Base-by-base conservation (phyloP, 2,113 vertebrate genomes). In the Acanthisitta chloris region DNA sequence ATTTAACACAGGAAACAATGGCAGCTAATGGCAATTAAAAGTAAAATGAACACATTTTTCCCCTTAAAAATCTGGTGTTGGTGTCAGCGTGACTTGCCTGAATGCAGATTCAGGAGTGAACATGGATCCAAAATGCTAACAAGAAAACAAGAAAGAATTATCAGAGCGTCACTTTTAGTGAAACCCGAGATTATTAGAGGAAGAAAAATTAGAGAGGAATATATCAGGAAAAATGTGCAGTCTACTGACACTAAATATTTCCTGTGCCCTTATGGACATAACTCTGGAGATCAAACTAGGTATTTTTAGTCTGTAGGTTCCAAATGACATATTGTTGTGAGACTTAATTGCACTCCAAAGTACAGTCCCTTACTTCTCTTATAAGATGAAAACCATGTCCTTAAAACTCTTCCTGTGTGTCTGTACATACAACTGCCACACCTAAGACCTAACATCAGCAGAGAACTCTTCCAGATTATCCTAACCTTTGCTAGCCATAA, bases 11-110 rank as follows among this genome's bases (percentile, higher is more conserved):
- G 64, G 51, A 77, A 92, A 78, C 64, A 90, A 70, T 86, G 82
- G 65, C 67, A 83, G 59, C 64, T 86, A 78, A 81, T 92, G 88
- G 55, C 33, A 86, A 96, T 94, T 94, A 94, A 43, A 67, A 57
- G 46, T 24, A 57, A 67, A 86, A 14, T 2, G 33, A 93, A 57
- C 24, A 28, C 17, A 8, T 71, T 93, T 87, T 88, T 67, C 51
- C 69, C 43, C 31, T 94, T 52, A 45, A 93, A 88, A 86, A 83
- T 86, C 48, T 33, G 31, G 15, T 36, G 58, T 14, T 51, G 59
- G 57, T 94, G 92, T 55, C 79, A 86, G 45, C 26, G 58, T 67
- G 67, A 51, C 38, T 77, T 92, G 74, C 6, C 46, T 93, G 90
- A 10, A 40, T 78, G 85, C 31, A 90, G 46, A 51, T 80, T 87